Evolutionary conservation across 2,797 vertebrate species (phyloP).

Genomic region (Acropternis orthonyx): DNA sequence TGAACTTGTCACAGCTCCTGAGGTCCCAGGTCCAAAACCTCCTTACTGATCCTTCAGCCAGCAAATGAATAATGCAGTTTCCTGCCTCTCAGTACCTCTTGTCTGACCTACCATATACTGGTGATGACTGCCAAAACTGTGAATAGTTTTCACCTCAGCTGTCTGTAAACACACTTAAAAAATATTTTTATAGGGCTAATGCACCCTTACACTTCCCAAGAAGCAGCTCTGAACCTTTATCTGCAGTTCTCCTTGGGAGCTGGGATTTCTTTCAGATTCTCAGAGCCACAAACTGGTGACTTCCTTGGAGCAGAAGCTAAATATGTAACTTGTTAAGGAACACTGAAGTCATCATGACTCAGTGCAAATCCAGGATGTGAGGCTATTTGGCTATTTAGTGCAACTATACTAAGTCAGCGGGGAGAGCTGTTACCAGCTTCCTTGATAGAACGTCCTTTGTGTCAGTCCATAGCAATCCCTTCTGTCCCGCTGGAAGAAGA

Average conservation of each 20-base stretch:
- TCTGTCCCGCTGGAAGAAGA: background rate
- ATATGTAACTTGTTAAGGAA: background rate
- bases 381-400: background rate
- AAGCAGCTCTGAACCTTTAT: background rate
- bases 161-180: background rate
- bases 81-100: background rate
- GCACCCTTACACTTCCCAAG: background rate
- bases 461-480: background rate
- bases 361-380: background rate
- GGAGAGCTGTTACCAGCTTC: background rate
- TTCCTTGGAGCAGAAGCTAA: background rate
- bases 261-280: background rate
- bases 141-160: background rate
- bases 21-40: background rate
- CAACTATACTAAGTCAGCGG: background rate
- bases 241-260: background rate
- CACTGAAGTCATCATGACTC: background rate
- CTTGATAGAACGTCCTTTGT: background rate
- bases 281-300: background rate
- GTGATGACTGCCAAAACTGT: background rate
- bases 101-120: background rate
- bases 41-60: background rate
- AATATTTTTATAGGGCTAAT: background rate
- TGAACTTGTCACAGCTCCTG: background rate
- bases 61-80: background rate